Evolutionary conservation across 1,140 invertebrate genomes (phyloP).

Genomic region (Drosophila littoralis): DNA sequence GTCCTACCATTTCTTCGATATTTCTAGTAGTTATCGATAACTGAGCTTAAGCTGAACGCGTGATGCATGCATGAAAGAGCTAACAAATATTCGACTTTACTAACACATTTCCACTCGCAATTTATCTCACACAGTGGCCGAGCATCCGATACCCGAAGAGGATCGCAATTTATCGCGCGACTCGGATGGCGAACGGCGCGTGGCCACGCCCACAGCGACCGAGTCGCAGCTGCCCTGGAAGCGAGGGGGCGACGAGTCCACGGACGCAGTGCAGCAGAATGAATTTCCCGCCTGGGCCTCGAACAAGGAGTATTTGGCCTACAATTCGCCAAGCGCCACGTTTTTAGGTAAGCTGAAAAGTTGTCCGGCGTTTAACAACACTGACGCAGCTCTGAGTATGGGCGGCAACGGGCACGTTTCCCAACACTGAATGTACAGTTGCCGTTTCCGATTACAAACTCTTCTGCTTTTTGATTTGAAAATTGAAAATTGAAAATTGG

Average conservation of each 20-base stretch:
- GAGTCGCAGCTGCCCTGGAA: constrained; percentile 96
- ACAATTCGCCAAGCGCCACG: constrained; percentile 95
- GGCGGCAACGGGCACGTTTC: constrained; percentile 16
- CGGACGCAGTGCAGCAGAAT: constrained; percentile 90
- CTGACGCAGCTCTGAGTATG: background rate
- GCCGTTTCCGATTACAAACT: constrained; percentile 26
- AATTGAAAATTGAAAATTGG: constrained; percentile 25
- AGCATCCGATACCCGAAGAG: constrained; percentile 80
- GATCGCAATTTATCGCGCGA: constrained; percentile 79
- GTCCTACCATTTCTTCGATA: constrained; percentile 29
- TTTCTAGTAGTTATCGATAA: constrained; percentile 23
- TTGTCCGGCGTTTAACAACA: background rate
- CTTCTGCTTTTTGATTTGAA: constrained; percentile 9
- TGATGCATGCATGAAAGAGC: constrained; percentile 18
- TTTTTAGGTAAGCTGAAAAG: constrained; percentile 90
- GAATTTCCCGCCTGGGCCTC: constrained; percentile 96
- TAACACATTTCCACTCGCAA: background rate
- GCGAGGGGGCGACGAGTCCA: constrained; percentile 89
- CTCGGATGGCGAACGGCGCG: constrained; percentile 85
- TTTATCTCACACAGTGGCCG: constrained; percentile 64
- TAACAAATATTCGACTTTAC: background rate
- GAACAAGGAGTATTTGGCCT: constrained; percentile 96
- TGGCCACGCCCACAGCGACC: constrained; percentile 92
- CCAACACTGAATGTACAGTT: constrained; percentile 42
- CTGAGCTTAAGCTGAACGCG: constrained; percentile 8